phyloP scores from a whole-genome alignment of 2,113 vertebrate genomes.

The Lagopus muta region DNA sequence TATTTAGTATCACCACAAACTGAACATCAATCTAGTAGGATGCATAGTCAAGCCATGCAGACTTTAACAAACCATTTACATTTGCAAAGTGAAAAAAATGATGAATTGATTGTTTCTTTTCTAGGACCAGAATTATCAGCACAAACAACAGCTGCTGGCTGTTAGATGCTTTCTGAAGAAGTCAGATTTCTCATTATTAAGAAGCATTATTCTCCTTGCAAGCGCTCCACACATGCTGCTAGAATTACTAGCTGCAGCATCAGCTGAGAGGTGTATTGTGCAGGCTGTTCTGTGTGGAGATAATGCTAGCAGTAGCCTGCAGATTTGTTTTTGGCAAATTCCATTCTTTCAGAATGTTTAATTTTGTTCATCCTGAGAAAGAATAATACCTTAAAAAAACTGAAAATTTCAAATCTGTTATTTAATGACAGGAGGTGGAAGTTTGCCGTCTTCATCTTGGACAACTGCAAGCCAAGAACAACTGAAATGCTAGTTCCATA shows the following conservation, averaged over 20 bases:
- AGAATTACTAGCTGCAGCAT: background rate
- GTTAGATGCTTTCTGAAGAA: slow-evolving; percentile 5
- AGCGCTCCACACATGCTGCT: background rate
- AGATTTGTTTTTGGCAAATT: background rate
- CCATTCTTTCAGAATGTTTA: background rate
- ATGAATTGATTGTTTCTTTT: slow-evolving; percentile 22
- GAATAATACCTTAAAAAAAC: background rate
- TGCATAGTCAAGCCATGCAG: background rate
- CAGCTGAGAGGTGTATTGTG: background rate
- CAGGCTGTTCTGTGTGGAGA: background rate
- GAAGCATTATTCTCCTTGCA: slow-evolving; percentile 8
- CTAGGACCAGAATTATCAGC: background rate
- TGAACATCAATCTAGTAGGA: background rate
- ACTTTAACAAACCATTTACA: background rate
- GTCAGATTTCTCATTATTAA: background rate
- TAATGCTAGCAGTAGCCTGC: background rate
- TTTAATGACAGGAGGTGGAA: background rate
- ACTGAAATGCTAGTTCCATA: background rate
- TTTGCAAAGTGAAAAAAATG: slow-evolving; percentile 17
- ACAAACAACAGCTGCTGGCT: slow-evolving; percentile 40
- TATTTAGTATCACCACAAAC: background rate
- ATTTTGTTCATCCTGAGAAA: background rate
- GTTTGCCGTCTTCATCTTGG: background rate
- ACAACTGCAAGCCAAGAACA: background rate
- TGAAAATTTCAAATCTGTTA: background rate